A percentile compares a stretch with the other conserved stretches of the same genome.
Evolutionary conservation across 2,113 vertebrate species (phyloP).

Genomic region (Actenoides lindsayi): DNA sequence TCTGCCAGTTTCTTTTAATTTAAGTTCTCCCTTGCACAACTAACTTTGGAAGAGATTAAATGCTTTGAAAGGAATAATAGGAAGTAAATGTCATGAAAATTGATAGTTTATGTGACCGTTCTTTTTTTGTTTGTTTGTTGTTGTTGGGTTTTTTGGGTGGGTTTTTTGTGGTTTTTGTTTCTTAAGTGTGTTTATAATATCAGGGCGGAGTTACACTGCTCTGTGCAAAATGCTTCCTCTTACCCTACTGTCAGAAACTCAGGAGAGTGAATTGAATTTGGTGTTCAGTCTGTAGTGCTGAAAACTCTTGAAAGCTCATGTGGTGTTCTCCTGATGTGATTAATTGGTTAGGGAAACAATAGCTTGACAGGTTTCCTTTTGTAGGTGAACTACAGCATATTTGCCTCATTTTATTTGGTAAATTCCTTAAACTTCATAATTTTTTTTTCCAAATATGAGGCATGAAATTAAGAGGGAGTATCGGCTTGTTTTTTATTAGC

Average conservation of each 20-base stretch:
- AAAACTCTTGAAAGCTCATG: background rate
- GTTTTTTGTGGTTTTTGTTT: background rate
- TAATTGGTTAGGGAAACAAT: background rate
- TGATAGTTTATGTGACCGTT: background rate
- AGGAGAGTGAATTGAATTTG: background rate
- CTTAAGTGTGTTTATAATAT: background rate
- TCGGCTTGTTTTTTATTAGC: background rate
- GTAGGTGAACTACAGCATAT: background rate
- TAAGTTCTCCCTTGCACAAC: background rate
- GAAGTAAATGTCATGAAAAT: background rate
- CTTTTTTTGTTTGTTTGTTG: too few relatives aligned
- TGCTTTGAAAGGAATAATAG: background rate
- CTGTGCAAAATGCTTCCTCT: background rate
- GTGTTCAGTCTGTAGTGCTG: background rate
- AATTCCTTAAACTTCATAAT: background rate
- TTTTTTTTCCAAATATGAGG: background rate
- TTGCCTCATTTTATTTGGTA: background rate
- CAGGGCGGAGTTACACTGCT: background rate
- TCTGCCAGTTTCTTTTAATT: background rate
- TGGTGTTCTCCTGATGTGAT: constrained; percentile 21
- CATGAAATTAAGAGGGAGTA: background rate
- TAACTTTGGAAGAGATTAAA: background rate
- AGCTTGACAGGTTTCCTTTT: background rate
- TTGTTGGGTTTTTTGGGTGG: too few relatives aligned
- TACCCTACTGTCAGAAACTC: background rate